These are phyloP conservation scores for Ischnura elegans DNA, from an alignment of 2,888 invertebrate species.

Conservation along the genomic window DNA sequence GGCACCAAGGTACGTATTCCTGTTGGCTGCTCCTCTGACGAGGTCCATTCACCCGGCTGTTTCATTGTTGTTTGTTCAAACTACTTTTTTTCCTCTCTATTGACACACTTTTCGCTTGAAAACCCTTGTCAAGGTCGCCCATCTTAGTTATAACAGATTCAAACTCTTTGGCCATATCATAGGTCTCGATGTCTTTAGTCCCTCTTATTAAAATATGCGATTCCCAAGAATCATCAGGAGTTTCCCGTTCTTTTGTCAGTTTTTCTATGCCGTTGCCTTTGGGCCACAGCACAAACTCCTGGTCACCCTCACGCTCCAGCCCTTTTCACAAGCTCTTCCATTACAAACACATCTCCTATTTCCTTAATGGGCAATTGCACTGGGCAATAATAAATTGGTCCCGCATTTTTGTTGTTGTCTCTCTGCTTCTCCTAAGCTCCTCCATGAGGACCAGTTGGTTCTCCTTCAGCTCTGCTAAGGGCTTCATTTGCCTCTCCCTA, in stretches of 20 bases:
- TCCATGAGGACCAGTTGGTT: not conserved
- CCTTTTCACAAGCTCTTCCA: not conserved
- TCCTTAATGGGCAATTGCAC: not conserved
- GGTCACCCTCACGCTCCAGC: not conserved
- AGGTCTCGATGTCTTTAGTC: not conserved
- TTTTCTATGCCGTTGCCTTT: not conserved
- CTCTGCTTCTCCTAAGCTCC: not conserved
- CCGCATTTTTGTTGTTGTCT: not conserved
- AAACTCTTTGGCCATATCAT: not conserved
- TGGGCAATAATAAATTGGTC: not conserved
- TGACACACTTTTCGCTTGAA: not conserved
- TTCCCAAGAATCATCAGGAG: not conserved
- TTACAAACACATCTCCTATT: not conserved
- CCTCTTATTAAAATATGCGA: not conserved
- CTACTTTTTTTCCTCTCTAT: not conserved
- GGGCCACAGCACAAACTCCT: not conserved
- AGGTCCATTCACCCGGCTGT: not conserved
- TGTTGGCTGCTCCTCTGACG: not conserved
- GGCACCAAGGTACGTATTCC: not conserved
- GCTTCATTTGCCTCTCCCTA: not conserved
- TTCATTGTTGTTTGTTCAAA: not conserved
- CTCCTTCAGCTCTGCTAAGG: not conserved
- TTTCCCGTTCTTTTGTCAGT: not conserved
- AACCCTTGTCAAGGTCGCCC: not conserved
- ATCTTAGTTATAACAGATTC: not conserved